Percentiles rank a stretch among this genome's conserved stretches.
phyloP scores from a whole-genome alignment of 2,797 vertebrate species.

The Florisuga fusca region DNA sequence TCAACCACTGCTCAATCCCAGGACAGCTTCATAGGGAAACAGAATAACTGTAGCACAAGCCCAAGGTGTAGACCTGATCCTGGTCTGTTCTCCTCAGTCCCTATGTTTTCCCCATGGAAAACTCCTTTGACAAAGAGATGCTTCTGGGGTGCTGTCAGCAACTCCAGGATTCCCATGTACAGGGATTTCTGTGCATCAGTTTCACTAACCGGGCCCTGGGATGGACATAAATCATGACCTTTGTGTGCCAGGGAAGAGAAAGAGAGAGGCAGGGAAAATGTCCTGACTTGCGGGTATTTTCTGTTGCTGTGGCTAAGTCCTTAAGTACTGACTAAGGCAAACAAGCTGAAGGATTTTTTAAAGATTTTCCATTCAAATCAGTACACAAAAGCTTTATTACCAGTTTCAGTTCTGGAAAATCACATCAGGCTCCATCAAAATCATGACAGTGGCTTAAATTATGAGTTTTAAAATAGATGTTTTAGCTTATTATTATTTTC shows the following conservation, averaged over 20 bases:
- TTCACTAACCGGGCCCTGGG: background rate
- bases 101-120: background rate
- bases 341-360: slow-evolving; percentile 34
- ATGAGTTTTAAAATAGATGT: slow-evolving; percentile 44
- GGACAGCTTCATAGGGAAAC: background rate
- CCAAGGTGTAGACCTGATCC: no score
- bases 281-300: background rate
- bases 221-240: background rate
- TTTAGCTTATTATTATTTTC: slow-evolving; percentile 47
- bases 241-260: background rate
- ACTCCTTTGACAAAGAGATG: background rate
- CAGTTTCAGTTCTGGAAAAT: background rate
- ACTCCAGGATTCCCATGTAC: background rate
- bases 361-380: slow-evolving; percentile 55
- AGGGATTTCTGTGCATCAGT: background rate
- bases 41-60: background rate
- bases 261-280: background rate
- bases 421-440: slow-evolving; percentile 36
- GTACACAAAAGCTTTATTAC: slow-evolving; percentile 50
- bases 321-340: slow-evolving; percentile 34
- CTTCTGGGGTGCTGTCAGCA: background rate
- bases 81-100: background rate
- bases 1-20: background rate
- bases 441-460: slow-evolving; percentile 46
- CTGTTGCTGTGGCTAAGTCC: slow-evolving; percentile 2